These are phyloP conservation scores for Cetonia aurata DNA, from an alignment of 2,888 invertebrate species.

Conservation along the genomic window DNA sequence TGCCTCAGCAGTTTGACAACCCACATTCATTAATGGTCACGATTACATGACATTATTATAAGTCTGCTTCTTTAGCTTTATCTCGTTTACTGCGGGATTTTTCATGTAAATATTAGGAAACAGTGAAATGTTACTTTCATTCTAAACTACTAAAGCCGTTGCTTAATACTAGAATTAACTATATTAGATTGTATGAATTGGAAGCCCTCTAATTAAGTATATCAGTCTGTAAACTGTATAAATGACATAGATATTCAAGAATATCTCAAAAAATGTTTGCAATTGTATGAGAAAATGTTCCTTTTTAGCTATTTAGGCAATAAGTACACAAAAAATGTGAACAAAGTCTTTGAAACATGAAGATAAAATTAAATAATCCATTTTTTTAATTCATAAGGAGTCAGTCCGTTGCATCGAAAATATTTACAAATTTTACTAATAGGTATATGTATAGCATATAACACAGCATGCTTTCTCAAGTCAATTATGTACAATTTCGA, in stretches of 20 bases:
- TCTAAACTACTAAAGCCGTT: constrained; percentile 1
- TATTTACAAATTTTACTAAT: constrained; percentile 37
- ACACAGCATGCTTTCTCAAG: constrained; percentile 11
- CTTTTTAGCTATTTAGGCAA: not conserved
- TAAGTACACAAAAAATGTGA: constrained; percentile 27
- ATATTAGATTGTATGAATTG: not conserved
- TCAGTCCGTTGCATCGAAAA: constrained; percentile 23
- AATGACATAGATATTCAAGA: constrained; percentile 12
- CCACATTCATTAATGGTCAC: too few relatives aligned
- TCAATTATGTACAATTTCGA: constrained; percentile 40
- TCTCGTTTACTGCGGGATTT: too few relatives aligned
- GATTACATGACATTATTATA: too few relatives aligned
- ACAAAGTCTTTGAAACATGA: constrained; percentile 23
- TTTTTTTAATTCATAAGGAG: constrained; percentile 13
- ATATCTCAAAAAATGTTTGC: constrained; percentile 16
- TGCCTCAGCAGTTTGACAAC: too few relatives aligned
- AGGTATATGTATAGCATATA: constrained; percentile 20
- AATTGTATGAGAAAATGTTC: constrained; percentile 1
- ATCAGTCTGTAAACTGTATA: constrained; percentile 15
- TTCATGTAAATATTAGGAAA: too few relatives aligned
- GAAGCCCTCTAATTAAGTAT: constrained; percentile 23
- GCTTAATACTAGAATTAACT: not conserved
- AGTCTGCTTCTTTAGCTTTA: too few relatives aligned
- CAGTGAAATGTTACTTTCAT: constrained; percentile 1
- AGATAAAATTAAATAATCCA: constrained; percentile 18